Evolutionary conservation across 2,888 invertebrate genomes (phyloP), one percentile per base, ranked within the genome.

Genomic region (Panopea generosa): DNA sequence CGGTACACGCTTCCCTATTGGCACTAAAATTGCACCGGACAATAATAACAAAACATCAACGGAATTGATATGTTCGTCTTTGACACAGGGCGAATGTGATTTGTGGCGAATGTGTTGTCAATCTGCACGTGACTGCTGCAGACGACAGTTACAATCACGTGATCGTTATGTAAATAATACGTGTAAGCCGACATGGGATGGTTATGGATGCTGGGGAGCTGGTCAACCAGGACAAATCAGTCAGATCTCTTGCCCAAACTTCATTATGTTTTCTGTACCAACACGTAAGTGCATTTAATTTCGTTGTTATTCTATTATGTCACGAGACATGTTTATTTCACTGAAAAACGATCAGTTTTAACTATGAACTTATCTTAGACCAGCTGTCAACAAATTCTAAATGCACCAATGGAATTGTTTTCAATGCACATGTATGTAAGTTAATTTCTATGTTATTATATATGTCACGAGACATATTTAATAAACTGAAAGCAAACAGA

Each of bases 1-100:
- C 24, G 40, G 26, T 4, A 57, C 68, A 4, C 24, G 49, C n/a
- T 59, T 56, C 38, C 22, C 50, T 2, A 2, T 57, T 11, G 74
- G 63, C n/a, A 59, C 50, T n/a, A 29, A 24, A 2, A 24, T 63
- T 14, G 40, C 52, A 20, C 45, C 74, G 9, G 63, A 74, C 33
- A 50, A 52, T 6, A 24, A 53, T 7, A 74, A 74, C 47, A 0
- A 11, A 18, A 68, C 74, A 7, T n/a, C 45, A 2, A 24, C 24
- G 20, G 20, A 16, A 11, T 38, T 26, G 2, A 29, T 74, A 0
- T 74, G 74, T 33, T 62, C 68, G 18, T 53, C 52, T 2, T 45
- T 74, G 22, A 18, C 62, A 20, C 50, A 49, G 18, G 85, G 85
- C 49, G 63, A 63, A n/a, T 73, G 73, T 50, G 55, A 67, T n/a